Base-by-base conservation (phyloP, 2,888 invertebrate species). In the Andrena trimmerana region DNA sequence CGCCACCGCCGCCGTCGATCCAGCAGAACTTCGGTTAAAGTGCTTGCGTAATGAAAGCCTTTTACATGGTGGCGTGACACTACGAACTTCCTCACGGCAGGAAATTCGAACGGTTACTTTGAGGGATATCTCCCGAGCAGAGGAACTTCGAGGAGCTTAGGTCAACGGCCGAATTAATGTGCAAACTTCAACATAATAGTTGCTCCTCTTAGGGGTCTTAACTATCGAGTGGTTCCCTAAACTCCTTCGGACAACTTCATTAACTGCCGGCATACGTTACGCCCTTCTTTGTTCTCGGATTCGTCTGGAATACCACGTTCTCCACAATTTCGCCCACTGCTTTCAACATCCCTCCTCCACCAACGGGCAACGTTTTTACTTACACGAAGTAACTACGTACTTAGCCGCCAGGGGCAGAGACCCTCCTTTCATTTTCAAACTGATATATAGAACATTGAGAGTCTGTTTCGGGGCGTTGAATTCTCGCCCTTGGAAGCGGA, bases 121-220 rank as follows among this genome's bases (percentile, higher is more conserved):
- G 89, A 86, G 88, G 89, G 84, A 89, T 89, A 89, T 89, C 88
- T 85, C 79, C 36, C 66, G 60, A 74, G 79, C 78, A 62, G 81
- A 59, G 82, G 59, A 88, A 89, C 85, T 88, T 88, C 72, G 31
- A 24, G 79, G 71, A 72, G 86, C 88, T 81, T 67, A 69, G 80
- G 82, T 83, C 85, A 90, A 87, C 82, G 85, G 81, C 87, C 85
- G 86, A 90, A 89, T 89, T 89, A 90, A 89, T 89, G 89, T 85
- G 90, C 85, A 90, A 89, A 89, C 89, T 89, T 89, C 84, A 80
- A 89, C 86, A 87, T 87, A 90, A 90, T 90, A 89, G 89, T 89
- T 89, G 90, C 86, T 85, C 80, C 86, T 87, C 82, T 85, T 81
- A 78, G 78, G 81, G 89, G 80, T 89, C 89, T 89, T 89, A 89